These are phyloP conservation scores for Menura novaehollandiae DNA, from an alignment of 2,113 vertebrate species.

Conservation along the genomic window DNA sequence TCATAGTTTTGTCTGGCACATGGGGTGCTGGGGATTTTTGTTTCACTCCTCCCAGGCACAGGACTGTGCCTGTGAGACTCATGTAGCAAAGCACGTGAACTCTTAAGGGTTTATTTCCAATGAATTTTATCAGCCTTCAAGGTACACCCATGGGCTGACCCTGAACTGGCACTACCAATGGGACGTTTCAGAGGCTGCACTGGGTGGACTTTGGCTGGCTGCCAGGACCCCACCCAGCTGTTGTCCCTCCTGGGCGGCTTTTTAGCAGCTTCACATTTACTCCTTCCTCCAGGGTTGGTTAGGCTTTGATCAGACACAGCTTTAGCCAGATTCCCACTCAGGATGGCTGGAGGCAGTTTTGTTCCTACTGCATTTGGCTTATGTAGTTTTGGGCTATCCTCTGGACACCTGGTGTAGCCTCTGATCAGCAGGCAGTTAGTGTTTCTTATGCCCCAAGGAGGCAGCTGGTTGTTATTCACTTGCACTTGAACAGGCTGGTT, in stretches of 20 bases:
- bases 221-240: neutral
- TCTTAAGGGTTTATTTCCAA: neutral
- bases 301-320: neutral
- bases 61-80: neutral
- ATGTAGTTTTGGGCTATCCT: rapidly evolving
- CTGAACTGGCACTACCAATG: neutral
- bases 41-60: too few relatives aligned
- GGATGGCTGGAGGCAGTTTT: neutral
- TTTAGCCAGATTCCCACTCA: neutral
- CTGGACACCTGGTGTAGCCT: neutral
- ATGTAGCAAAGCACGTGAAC: neutral
- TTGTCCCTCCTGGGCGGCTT: neutral
- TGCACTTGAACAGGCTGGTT: neutral
- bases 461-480: neutral
- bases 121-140: neutral
- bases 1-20: neutral
- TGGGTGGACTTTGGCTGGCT: neutral
- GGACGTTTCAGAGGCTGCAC: neutral
- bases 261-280: too few relatives aligned
- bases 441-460: neutral
- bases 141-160: neutral
- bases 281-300: neutral
- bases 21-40: neutral
- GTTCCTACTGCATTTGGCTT: neutral
- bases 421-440: neutral